Evolutionary conservation across 2,888 invertebrate genomes (phyloP).

Genomic region (Polydrusus tereticollis): DNA sequence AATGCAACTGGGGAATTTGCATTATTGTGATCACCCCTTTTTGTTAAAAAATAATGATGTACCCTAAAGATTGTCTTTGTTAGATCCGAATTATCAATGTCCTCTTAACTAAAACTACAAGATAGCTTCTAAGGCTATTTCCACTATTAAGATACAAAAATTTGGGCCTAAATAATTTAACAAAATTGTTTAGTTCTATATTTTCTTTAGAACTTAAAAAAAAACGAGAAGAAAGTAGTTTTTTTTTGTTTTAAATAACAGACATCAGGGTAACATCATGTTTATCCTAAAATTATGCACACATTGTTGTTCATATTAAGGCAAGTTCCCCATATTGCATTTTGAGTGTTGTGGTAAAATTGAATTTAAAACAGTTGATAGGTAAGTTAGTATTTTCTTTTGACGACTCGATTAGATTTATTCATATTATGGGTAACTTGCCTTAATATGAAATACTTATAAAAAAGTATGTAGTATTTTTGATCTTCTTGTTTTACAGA

Average conservation of each 20-base stretch:
- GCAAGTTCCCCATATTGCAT: slow-evolving; percentile 48
- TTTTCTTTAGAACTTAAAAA: too few relatives aligned
- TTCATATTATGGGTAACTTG: slow-evolving; percentile 46
- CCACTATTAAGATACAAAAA: too few relatives aligned
- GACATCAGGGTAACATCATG: not conserved
- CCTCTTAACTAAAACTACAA: too few relatives aligned
- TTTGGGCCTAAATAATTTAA: too few relatives aligned
- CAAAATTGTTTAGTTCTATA: too few relatives aligned
- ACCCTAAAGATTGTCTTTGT: too few relatives aligned
- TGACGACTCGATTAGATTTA: not conserved
- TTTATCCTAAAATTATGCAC: not conserved
- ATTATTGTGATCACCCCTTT: slow-evolving; percentile 35
- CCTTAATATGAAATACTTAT: slow-evolving; percentile 32
- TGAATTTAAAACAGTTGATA: not conserved
- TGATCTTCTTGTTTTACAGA: slow-evolving; percentile 35
- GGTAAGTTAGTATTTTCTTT: slow-evolving; percentile 36
- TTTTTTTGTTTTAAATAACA: too few relatives aligned
- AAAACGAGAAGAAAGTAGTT: too few relatives aligned
- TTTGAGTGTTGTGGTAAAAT: slow-evolving; percentile 8
- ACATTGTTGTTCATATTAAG: slow-evolving; percentile 35
- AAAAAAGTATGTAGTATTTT: slow-evolving; percentile 13
- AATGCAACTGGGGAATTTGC: slow-evolving; percentile 49
- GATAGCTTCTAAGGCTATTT: not conserved
- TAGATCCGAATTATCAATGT: too few relatives aligned
- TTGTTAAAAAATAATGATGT: not conserved